Evolutionary conservation across 2,113 vertebrate species (phyloP), one percentile per base, ranked within the genome.

Genomic region (Hippocampus zosterae): DNA sequence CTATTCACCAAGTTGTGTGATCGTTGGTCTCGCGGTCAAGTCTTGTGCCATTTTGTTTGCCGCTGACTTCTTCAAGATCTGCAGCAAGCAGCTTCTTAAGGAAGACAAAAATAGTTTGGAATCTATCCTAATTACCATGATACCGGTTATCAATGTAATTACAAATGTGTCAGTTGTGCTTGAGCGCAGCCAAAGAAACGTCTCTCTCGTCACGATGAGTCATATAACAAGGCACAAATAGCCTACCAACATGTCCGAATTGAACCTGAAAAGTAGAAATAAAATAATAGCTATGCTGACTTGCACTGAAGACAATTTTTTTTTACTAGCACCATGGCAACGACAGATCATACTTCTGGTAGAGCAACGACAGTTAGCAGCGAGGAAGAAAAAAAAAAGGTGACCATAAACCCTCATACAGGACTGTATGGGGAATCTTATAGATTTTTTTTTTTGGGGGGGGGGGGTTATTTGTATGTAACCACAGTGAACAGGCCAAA

Each of bases 21-120:
- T 76, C 73, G 33, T 68, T 50, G 66, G 70, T 81, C 69, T 84
- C 71, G 64, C 70, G 25, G 78, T 74, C 70, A 84, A 84, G 71
- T 57, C 55, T 57, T 10, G 19, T 55, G 23, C 12, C 13, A 57
- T 27, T 57, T 27, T 27, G 55, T 57, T 57, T 57, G 55, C 53
- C 23, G 53, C 53, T 23, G 5, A 6, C 19, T 1, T 52, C 44
- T 46, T 46, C 44, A 46, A 46, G 44, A 46, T 13, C 13, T 13
- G 44, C 44, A 46, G 33, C 33, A 44, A 44, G 3, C 21, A 11
- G 53, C 55, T 27, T 57, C 23, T 57, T 56, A 67, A 16, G 9
- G 61, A 65, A 80, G 66, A 67, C 44, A 59, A 52, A 64, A 84
- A 62, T 46, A 23, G 18, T 5, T 67, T 76, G 73, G 59, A 55